Base-by-base conservation (phyloP, 2,888 invertebrate species). In the Tuta absoluta region DNA sequence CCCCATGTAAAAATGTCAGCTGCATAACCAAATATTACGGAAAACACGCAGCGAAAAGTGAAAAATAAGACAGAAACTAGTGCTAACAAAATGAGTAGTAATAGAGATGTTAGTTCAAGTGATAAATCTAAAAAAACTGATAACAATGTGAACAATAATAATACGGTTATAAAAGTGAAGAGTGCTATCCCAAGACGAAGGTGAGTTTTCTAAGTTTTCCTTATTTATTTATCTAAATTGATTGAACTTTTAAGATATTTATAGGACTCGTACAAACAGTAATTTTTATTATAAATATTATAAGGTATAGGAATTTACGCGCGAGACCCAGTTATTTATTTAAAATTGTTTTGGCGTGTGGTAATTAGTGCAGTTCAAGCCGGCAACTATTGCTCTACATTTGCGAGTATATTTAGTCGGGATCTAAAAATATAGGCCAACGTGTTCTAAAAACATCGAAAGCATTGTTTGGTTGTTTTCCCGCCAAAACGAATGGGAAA, bases 151-250 rank as follows among this genome's bases (percentile, higher is more conserved):
- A 80, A 72, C 67, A 78, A 75, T 74, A 68, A 75, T 58, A 49
- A 21, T 41, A 86, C 85, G 66, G 71, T 83, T 69, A 91, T 92
- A 58, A 89, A 89, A 89, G 91, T 92, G 67, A 90, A 89, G 76
- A 92, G 91, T 85, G 89, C 77, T 74, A 87, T 92, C 73, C 92
- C 92, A 65, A 85, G 88, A 73, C 80, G 82, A 76, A 83, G 89
- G 92, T 92, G 69, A 84, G 89, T 73, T 72, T 69, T 71, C 69
- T 71, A 72, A 73, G 33, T 33, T 33, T 33, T 33, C 33, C 8
- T 10, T 33, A 33, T 8, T 8, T 33, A 28, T 28, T 74, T 74
- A 72, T 70, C 70, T 68, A 56, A 56, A 63, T 62, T 69, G 61
- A 37, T 10, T 66, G 21, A 14, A 28, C 28, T 5, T 28, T 28